phyloP scores from a whole-genome alignment of 2,797 vertebrate genomes.

The Saxicola maurus region DNA sequence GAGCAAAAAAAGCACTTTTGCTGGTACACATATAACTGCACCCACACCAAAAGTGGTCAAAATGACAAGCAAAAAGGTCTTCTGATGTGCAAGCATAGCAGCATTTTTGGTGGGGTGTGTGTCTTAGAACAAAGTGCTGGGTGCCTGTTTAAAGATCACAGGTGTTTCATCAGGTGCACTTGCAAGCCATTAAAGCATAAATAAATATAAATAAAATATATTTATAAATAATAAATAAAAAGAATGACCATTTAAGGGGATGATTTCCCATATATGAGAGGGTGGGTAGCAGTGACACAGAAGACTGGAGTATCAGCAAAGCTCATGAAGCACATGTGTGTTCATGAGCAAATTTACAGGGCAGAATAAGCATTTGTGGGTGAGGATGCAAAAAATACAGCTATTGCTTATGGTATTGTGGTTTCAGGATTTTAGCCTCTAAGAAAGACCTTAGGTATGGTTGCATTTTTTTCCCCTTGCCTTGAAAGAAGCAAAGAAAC shows the following conservation, averaged over 20 bases:
- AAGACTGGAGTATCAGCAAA: background rate
- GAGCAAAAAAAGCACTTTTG: background rate
- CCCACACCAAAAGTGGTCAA: background rate
- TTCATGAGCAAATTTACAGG: background rate
- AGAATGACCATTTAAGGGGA: background rate
- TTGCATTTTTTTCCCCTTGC: background rate
- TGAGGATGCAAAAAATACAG: background rate
- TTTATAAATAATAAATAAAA: no score
- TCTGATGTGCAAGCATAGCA: background rate
- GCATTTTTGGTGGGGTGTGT: background rate
- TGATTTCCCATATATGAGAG: background rate
- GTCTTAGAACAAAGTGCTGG: background rate
- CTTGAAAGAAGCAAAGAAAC: background rate
- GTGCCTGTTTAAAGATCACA: background rate
- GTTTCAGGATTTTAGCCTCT: background rate
- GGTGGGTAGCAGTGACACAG: background rate
- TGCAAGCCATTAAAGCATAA: background rate
- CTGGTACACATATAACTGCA: background rate
- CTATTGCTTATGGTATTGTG: background rate
- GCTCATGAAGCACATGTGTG: background rate
- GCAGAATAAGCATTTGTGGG: background rate
- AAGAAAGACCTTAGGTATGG: background rate
- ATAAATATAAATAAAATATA: no score
- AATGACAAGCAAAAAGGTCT: background rate
- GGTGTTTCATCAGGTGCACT: background rate